Evolutionary conservation across 2,888 invertebrate species (phyloP), one percentile per base, ranked within the genome.

Genomic region (Drosophila tanythrix): DNA sequence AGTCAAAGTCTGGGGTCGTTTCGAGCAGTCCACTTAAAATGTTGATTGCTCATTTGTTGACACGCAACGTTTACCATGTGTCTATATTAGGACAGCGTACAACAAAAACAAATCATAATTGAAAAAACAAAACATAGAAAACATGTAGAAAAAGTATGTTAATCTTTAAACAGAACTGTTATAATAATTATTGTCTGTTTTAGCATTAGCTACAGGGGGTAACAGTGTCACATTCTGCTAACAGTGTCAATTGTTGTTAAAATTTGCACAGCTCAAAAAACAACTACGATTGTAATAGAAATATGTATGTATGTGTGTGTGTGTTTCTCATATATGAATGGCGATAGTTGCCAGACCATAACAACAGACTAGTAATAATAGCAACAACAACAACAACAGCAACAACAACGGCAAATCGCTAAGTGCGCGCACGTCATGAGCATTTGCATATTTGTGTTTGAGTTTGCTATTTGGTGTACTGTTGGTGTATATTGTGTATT

Each of bases 41-140:
- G 74, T 75, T 75, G 82, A 82, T 87, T 82, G 85, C 76, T 85
- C 84, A 84, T 84, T 87, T 84, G 82, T 68, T 87, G 82, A 84
- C 81, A 84, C 82, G 82, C 87, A 86, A 83, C 79, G 65, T 58
- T 79, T 79, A 72, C 60, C 57, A 67, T 55, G 63, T 56, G 69
- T 59, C 86, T 76, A 75, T 72, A 72, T 83, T 69, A 62, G 78
- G 70, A 68, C 66, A 61, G 55, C 38, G n/a, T 56, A 70, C 57
- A 46, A 25, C 8, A 25, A 52, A 53, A 50, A 58, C 60, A 52
- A 56, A 56, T 33, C 27, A 60, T 56, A 66, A 53, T 15, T 50
- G 52, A 65, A 55, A 56, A 50, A 56, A 67, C 21, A 58, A 66
- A 57, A 55, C 15, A 33, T 31, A 29, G 36, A 27, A 55, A 61